Evolutionary conservation across 2,797 vertebrate species (phyloP), one percentile per base, ranked within the genome.

Genomic region (Prunella strophiata): DNA sequence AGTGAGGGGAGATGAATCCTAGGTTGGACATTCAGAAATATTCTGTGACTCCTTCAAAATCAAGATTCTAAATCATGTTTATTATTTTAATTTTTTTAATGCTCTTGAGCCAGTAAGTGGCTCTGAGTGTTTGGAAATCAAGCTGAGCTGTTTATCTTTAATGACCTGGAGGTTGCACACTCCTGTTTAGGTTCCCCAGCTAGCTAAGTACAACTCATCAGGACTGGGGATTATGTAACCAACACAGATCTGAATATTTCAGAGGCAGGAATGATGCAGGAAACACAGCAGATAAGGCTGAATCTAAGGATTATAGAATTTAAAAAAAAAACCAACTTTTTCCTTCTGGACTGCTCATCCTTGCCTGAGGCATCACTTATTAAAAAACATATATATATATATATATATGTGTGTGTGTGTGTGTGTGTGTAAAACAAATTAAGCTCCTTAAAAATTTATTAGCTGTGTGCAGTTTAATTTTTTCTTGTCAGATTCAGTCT

Each of bases 371-470:
- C 23, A 74, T 26, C 7, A 25, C 36, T 65, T 38, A 25, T 45
- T 50, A 7, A 17, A 66, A 68, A 43, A 40, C 8, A 19, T 26
- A 16, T 17, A 63, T n/a, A 26, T n/a, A 65, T 26, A 32, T 61
- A 29, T 13, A 17, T 21, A 19, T 26, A 18, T 34, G 34, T 34
- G 34, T 34, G 34, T 34, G 34, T 34, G 34, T 34, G 34, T 34
- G 34, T 34, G 34, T 34, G 34, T 34, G 34, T 34, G 34, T 34
- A 34, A 34, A 36, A 13, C 51, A n/a, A 45, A n/a, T 59, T 57
- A 94, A 92, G 23, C 26, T 80, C 9, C 29, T 91, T 89, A 91
- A 50, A 82, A 74, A 70, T 76, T 91, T 87, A 76, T 89, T 91
- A 92, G 29, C 78, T 57, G 40, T 11, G 26, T 76, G 48, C 16